Percentiles rank a stretch among this genome's conserved stretches.
Conservation (phyloP, 37 sponge, comb jelly and placozoan species). For the Eunapius fragilis region DNA sequence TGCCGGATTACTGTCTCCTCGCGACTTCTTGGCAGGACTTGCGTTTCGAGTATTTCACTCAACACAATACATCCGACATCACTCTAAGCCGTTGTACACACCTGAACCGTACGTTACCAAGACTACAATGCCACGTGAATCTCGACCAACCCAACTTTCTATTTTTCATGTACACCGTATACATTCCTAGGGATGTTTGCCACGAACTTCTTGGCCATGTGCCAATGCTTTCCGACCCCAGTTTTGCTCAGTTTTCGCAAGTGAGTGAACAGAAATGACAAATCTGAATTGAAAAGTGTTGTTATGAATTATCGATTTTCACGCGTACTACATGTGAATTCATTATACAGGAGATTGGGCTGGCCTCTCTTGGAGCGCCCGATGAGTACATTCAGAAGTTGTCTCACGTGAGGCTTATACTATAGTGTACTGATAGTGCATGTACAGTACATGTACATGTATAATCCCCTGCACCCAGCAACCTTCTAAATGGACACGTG, state of each 20-base stretch:
- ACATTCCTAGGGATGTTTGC: conserved; percentile 68
- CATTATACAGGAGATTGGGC: conserved; percentile 74
- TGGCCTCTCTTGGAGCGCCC: conserved; percentile 77
- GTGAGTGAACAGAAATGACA: conserved; percentile 20
- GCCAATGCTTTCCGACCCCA: conserved; percentile 54
- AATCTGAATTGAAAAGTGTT: too few relatives aligned
- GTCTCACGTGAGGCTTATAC: conserved; percentile 44
- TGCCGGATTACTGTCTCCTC: conserved; percentile 41
- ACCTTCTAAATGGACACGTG: not conserved
- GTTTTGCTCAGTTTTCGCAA: conserved; percentile 70
- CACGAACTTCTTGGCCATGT: conserved; percentile 72
- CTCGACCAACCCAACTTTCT: too few relatives aligned
- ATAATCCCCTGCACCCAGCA: not conserved
- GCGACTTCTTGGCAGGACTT: conserved; percentile 57
- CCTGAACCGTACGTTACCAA: conserved; percentile 60
- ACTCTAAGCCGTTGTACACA: conserved; percentile 56
- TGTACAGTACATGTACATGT: not conserved
- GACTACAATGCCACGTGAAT: too few relatives aligned
- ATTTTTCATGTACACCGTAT: too few relatives aligned
- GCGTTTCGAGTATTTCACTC: conserved; percentile 70
- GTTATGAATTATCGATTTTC: too few relatives aligned
- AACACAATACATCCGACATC: conserved; percentile 70
- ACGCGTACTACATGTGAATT: too few relatives aligned
- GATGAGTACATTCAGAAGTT: conserved; percentile 84
- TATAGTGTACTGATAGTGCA: not conserved